Evolutionary conservation across 2,888 invertebrate genomes (phyloP).

Genomic region (Hirtodrosophila confusa): DNA sequence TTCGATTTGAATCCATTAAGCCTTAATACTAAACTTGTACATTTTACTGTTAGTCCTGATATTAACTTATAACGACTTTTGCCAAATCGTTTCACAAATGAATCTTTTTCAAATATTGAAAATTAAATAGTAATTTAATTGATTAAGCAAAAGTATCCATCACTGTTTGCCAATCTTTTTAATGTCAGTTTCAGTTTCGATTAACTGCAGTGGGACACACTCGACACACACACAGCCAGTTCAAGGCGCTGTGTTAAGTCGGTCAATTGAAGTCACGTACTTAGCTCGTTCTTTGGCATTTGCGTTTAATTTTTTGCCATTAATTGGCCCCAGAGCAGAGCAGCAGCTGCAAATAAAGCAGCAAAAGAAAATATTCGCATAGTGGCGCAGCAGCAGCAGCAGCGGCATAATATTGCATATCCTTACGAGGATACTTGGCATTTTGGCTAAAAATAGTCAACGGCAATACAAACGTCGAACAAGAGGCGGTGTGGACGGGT

Average conservation of each 20-base stretch:
- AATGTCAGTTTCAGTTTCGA: constrained; percentile 28
- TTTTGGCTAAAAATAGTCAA: constrained; percentile 48
- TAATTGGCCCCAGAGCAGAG: constrained; percentile 56
- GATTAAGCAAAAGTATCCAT: too few species aligned
- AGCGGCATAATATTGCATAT: constrained; percentile 27
- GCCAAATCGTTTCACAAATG: too few species aligned
- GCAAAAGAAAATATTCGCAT: constrained; percentile 7
- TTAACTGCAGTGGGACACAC: constrained; percentile 15
- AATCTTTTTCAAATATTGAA: too few species aligned
- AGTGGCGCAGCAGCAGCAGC: constrained; percentile 36
- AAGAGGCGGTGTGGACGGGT: constrained; percentile 6
- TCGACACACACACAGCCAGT: constrained; percentile 14
- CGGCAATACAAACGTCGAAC: constrained; percentile 46
- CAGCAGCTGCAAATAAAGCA: not conserved
- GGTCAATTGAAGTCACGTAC: constrained; percentile 56
- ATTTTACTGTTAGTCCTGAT: too few species aligned
- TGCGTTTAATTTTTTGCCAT: constrained; percentile 50
- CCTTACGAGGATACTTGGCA: constrained; percentile 24
- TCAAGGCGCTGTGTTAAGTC: constrained; percentile 42
- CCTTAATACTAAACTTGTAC: too few species aligned
- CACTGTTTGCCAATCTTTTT: constrained; percentile 15
- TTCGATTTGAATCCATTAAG: too few species aligned
- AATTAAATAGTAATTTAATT: too few species aligned
- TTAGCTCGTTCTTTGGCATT: constrained; percentile 31
- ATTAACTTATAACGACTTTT: too few species aligned